These are phyloP conservation scores for Haliclona indistincta DNA, from an alignment of 37 sponge, comb jelly and placozoan genomes.

Conservation along the genomic window DNA sequence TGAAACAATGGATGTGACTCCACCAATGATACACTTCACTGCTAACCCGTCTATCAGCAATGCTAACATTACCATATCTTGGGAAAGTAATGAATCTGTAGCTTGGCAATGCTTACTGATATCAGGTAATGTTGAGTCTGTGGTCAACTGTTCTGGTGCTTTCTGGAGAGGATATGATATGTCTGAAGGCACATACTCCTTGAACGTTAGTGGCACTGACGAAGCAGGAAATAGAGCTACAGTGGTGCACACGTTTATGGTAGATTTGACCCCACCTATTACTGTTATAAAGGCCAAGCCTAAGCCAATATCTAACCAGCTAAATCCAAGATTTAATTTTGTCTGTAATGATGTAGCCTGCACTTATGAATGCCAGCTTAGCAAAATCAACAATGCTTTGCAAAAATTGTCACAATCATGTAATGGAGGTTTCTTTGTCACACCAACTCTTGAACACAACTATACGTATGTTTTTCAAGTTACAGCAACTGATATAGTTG, in stretches of 20 bases:
- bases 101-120: slow-evolving; percentile 11
- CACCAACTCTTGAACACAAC: slow-evolving; percentile 6
- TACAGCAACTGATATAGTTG: slow-evolving; percentile 32
- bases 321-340: not conserved
- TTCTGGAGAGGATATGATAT: slow-evolving; percentile 28
- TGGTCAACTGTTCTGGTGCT: slow-evolving; percentile 31
- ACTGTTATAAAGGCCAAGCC: not conserved
- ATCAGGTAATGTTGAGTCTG: not conserved
- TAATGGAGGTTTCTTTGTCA: not conserved
- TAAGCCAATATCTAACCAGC: slow-evolving; percentile 14
- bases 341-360: slow-evolving; percentile 14
- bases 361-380: not conserved
- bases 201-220: slow-evolving; percentile 20
- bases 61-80: slow-evolving; percentile 14
- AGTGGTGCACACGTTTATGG: slow-evolving; percentile 12
- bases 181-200: slow-evolving; percentile 5
- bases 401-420: not conserved
- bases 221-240: slow-evolving; percentile 28
- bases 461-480: slow-evolving; percentile 11
- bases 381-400: not conserved
- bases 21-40: slow-evolving; percentile 15
- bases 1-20: slow-evolving; percentile 43
- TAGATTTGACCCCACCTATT: slow-evolving; percentile 38
- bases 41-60: slow-evolving; percentile 16
- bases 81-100: slow-evolving; percentile 30